Evolutionary conservation across 2,888 invertebrate species (phyloP).

Genomic region (Sisyra nigra): DNA sequence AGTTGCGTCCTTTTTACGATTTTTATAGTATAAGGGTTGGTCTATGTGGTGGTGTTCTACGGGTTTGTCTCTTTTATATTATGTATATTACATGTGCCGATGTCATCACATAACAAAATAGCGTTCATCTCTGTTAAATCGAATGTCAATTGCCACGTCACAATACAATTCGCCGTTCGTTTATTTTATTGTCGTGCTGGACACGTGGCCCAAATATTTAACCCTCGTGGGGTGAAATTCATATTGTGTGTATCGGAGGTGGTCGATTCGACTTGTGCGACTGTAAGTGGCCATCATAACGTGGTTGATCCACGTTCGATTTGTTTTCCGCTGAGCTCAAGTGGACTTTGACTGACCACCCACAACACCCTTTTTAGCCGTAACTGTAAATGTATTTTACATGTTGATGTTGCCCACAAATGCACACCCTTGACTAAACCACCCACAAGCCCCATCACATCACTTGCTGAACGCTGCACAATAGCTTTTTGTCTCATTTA

Average conservation of each 20-base stretch:
- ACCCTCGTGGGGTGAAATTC: not conserved
- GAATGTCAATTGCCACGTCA: slow-evolving; percentile 20
- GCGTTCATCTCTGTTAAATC: slow-evolving; percentile 11
- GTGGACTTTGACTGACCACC: not conserved
- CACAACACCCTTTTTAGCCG: too few relatives aligned
- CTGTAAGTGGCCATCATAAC: slow-evolving; percentile 3
- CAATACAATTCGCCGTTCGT: slow-evolving; percentile 19
- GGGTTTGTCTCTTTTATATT: too few relatives aligned
- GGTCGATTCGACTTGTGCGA: not conserved
- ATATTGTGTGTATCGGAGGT: not conserved
- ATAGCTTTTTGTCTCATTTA: too few relatives aligned
- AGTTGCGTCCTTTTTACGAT: too few relatives aligned
- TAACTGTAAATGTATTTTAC: too few relatives aligned
- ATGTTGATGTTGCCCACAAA: too few relatives aligned
- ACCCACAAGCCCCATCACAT: too few relatives aligned
- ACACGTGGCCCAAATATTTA: not conserved
- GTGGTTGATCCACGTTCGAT: slow-evolving; percentile 7
- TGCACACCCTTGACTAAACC: too few relatives aligned
- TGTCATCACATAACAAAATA: slow-evolving; percentile 9
- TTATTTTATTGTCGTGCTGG: slow-evolving; percentile 8
- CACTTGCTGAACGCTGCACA: too few relatives aligned
- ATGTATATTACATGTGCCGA: not conserved
- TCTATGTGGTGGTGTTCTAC: too few relatives aligned
- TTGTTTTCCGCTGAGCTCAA: slow-evolving; percentile 8
- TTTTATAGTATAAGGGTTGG: too few relatives aligned